Evolutionary conservation across 2,888 invertebrate genomes (phyloP).

Genomic region (Orchestes rusci): DNA sequence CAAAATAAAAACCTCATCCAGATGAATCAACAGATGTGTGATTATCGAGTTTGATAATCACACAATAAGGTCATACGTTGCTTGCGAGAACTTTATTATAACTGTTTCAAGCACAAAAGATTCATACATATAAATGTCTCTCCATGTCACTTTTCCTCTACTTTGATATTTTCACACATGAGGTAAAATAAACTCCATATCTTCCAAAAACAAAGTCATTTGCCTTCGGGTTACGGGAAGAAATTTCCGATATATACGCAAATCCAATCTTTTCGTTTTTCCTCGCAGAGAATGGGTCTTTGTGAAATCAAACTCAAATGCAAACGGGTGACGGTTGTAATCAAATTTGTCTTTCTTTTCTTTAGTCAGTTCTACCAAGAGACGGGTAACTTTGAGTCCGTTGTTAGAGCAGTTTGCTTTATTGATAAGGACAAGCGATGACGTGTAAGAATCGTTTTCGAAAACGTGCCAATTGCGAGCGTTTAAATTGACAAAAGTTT

Average conservation of each 20-base stretch:
- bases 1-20: no score
- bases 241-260: slow-evolving; percentile 11
- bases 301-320: slow-evolving; percentile 22
- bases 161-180: slow-evolving; percentile 4
- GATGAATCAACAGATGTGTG: no score
- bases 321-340: slow-evolving; percentile 18
- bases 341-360: slow-evolving; percentile 17
- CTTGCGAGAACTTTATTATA: no score
- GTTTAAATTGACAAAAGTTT: no score
- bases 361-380: slow-evolving; percentile 5
- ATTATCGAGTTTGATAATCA: no score
- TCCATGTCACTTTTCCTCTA: no score
- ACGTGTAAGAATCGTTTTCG: no score
- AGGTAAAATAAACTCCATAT: not conserved
- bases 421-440: slow-evolving; percentile 15
- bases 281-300: slow-evolving; percentile 11
- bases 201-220: slow-evolving; percentile 8
- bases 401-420: slow-evolving; percentile 13
- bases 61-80: no score
- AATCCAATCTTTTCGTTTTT: slow-evolving; percentile 14
- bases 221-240: slow-evolving; percentile 7
- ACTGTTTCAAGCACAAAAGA: no score
- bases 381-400: slow-evolving; percentile 12
- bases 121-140: no score
- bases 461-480: no score